Evolutionary conservation across 2,888 invertebrate species (phyloP).

Genomic region (Adineta ricciae): DNA sequence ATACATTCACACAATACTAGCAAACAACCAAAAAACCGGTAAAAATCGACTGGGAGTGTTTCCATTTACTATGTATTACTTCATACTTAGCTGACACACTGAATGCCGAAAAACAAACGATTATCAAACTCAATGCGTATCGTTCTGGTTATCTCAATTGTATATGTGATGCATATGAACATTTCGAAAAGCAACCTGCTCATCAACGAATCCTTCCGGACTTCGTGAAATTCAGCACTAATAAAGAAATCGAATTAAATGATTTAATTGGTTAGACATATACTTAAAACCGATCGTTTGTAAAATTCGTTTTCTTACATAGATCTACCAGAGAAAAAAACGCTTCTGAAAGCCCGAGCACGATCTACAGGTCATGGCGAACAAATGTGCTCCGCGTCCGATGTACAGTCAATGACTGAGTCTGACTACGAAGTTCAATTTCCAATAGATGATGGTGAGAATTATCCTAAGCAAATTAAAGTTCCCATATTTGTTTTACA

Average conservation of each 20-base stretch:
- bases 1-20: conserved; percentile 56
- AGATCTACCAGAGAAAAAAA: not conserved
- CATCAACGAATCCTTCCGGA: not conserved
- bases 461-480: conserved; percentile 37
- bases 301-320: not conserved
- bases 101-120: not conserved
- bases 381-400: not conserved
- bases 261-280: not conserved
- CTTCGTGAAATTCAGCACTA: not conserved
- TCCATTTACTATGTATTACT: not conserved
- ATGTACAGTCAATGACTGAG: not conserved
- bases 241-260: not conserved
- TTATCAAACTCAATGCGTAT: not conserved
- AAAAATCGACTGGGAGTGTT: not conserved
- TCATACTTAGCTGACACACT: not conserved
- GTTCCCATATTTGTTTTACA: conserved; percentile 82
- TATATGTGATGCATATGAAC: not conserved
- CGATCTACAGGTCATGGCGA: not conserved
- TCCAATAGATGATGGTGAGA: not conserved
- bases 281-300: no score
- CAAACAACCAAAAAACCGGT: not conserved
- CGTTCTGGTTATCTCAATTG: not conserved
- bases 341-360: not conserved
- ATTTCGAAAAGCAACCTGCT: not conserved
- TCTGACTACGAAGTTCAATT: not conserved